Evolutionary conservation across 2,113 vertebrate species (phyloP).

Genomic region (Morone chrysops): DNA sequence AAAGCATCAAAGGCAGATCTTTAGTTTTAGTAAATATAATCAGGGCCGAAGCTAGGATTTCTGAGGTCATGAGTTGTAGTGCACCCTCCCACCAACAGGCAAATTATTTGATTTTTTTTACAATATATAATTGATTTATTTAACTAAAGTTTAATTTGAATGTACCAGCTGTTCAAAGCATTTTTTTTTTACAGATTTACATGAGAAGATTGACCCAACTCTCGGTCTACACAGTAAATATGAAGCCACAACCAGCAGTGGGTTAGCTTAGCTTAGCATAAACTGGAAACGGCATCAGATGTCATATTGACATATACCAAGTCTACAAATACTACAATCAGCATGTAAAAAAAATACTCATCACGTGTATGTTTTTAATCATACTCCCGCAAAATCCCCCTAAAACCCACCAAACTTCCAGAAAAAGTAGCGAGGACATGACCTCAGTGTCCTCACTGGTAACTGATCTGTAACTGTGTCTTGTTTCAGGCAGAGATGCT

Average conservation of each 20-base stretch:
- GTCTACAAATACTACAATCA: not conserved
- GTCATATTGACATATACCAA: not conserved
- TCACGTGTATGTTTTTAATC: not conserved
- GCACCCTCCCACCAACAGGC: too few relatives aligned
- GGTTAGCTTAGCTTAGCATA: not conserved
- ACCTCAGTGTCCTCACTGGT: slow-evolving; percentile 7
- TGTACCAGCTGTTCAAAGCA: too few relatives aligned
- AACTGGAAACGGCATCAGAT: not conserved
- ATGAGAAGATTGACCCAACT: not conserved
- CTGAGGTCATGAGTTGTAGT: not conserved
- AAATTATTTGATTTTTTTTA: too few relatives aligned
- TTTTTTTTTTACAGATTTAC: too few relatives aligned
- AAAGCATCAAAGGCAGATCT: not conserved
- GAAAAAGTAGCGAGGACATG: not conserved
- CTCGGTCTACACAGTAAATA: not conserved
- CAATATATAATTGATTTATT: too few relatives aligned
- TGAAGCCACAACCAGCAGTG: not conserved
- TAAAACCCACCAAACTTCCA: not conserved
- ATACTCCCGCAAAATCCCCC: not conserved
- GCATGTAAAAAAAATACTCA: slow-evolving; percentile 30
- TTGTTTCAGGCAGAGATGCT: not conserved
- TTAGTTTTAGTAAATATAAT: not conserved
- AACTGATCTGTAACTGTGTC: not conserved
- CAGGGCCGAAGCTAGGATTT: not conserved
- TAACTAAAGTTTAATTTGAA: too few relatives aligned